Evolutionary conservation across 2,888 invertebrate genomes (phyloP).

Genomic region (Himalopsyche japonica): DNA sequence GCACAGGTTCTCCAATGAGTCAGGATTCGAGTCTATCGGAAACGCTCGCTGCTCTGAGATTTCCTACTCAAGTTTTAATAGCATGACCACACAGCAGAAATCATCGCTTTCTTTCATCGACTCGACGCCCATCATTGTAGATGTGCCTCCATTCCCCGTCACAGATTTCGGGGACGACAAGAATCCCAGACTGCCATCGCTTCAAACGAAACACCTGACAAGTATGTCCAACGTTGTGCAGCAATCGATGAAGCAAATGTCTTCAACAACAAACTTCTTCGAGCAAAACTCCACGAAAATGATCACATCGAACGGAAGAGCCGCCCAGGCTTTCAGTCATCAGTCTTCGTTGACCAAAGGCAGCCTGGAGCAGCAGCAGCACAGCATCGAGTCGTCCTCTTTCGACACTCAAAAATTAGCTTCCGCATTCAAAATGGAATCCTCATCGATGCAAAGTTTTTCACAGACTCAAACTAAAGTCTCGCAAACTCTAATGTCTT

Average conservation of each 20-base stretch:
- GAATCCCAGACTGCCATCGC: constrained; percentile 13
- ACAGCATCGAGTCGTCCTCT: constrained; percentile 10
- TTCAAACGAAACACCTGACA: constrained; percentile 7
- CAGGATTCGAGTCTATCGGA: constrained; percentile 59
- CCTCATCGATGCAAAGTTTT: constrained; percentile 26
- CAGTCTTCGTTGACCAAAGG: constrained; percentile 20
- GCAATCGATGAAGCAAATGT: constrained; percentile 37
- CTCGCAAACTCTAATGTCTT: constrained; percentile 13
- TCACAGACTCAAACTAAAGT: constrained; percentile 19
- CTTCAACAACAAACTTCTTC: constrained; percentile 25
- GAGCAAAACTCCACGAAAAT: constrained; percentile 27
- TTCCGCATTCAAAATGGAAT: constrained; percentile 27
- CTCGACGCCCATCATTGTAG: constrained; percentile 34
- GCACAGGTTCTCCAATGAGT: constrained; percentile 58
- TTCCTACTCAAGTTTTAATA: constrained; percentile 47
- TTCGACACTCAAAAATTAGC: neutral
- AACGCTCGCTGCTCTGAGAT: constrained; percentile 49
- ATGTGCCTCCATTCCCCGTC: constrained; percentile 25
- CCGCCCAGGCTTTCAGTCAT: constrained; percentile 27
- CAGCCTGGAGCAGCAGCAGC: constrained; percentile 14
- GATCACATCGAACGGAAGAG: constrained; percentile 15
- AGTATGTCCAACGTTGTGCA: constrained; percentile 32
- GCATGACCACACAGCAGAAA: constrained; percentile 27
- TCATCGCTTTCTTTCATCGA: constrained; percentile 34
- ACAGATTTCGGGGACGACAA: constrained; percentile 17